These are phyloP conservation scores for Gymnosoma rotundatum DNA, from an alignment of 2,888 invertebrate genomes.

Conservation along the genomic window DNA sequence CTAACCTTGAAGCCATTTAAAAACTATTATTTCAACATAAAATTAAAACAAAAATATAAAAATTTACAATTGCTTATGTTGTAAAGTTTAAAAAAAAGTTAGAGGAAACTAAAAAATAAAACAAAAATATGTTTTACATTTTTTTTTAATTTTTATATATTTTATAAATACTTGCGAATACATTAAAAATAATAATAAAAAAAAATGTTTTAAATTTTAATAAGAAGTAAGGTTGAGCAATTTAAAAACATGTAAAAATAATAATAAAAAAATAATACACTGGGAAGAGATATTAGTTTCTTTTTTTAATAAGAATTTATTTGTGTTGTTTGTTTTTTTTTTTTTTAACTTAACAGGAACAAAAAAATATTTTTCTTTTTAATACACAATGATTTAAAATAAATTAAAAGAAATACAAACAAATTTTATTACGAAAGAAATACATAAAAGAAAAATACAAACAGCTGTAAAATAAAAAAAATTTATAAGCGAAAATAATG, in stretches of 20 bases:
- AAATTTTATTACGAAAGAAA: constrained; percentile 25
- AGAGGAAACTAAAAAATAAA: constrained; percentile 25
- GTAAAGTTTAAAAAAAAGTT: constrained; percentile 16
- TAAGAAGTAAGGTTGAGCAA: constrained; percentile 56
- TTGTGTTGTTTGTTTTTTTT: constrained; percentile 34
- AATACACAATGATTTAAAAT: constrained; percentile 57
- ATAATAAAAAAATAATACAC: constrained; percentile 66
- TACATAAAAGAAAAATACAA: constrained; percentile 29
- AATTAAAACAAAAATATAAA: no score
- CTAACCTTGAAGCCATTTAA: no score
- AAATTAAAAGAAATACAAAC: constrained; percentile 43
- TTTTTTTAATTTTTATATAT: constrained; percentile 70
- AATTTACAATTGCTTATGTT: no score
- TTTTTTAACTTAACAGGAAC: constrained; percentile 66
- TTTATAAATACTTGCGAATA: constrained; percentile 71
- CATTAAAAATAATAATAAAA: constrained; percentile 65
- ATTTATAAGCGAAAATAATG: background rate
- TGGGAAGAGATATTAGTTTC: constrained; percentile 61
- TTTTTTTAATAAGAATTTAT: constrained; percentile 44
- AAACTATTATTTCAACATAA: no score
- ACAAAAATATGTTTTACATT: constrained; percentile 70
- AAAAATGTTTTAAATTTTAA: constrained; percentile 71
- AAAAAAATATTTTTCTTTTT: constrained; percentile 52
- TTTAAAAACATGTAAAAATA: constrained; percentile 54
- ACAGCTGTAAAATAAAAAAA: constrained; percentile 21